Percentiles rank a stretch among this genome's conserved stretches.
phyloP scores from a whole-genome alignment of 2,113 vertebrate genomes.

The Nannospalax galili region DNA sequence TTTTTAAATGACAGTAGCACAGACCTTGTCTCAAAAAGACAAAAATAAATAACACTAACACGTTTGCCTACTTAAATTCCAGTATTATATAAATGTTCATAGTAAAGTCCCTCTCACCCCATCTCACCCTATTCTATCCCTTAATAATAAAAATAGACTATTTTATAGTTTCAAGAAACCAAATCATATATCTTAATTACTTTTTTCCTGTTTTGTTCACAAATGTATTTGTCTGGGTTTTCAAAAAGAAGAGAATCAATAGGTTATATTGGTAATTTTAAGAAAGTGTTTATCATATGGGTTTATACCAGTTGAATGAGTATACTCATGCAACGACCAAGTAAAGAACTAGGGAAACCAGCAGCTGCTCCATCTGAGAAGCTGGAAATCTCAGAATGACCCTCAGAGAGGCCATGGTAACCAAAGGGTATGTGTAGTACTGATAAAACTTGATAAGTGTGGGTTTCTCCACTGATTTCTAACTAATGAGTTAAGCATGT shows the following conservation, averaged over 20 bases:
- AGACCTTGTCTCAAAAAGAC: too few relatives aligned
- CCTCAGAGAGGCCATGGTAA: background rate
- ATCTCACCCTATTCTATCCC: background rate
- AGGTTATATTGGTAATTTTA: background rate
- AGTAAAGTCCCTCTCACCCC: background rate
- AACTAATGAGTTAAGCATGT: background rate
- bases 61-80: background rate
- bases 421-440: background rate
- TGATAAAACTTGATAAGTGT: background rate
- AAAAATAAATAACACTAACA: background rate
- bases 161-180: background rate
- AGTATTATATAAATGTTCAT: background rate
- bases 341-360: background rate
- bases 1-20: too few relatives aligned
- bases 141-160: too few relatives aligned
- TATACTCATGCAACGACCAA: too few relatives aligned
- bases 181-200: background rate
- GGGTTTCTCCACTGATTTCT: background rate
- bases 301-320: background rate
- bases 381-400: background rate
- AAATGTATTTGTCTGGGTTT: background rate
- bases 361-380: too few relatives aligned
- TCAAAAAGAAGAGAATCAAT: background rate
- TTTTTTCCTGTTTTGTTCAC: background rate
- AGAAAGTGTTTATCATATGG: background rate